Evolutionary conservation across 30 jellyfish, hydroid and myxozoan genomes (phyloP).

Genomic region (Aurelia sp.): DNA sequence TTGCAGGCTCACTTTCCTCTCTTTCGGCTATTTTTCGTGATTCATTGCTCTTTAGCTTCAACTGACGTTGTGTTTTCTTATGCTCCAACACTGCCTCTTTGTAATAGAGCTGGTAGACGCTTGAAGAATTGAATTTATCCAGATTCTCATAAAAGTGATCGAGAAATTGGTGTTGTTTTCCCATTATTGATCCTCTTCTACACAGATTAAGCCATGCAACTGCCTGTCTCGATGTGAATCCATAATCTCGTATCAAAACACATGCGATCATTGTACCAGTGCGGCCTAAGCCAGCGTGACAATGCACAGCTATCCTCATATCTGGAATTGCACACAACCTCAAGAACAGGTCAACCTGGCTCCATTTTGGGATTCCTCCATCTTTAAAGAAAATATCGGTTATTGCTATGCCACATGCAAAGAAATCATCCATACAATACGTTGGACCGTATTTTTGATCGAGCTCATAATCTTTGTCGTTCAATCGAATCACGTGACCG

Average conservation of each 20-base stretch:
- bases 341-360: conserved; percentile 70
- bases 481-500: conserved; percentile 67
- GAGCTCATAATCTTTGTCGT: conserved; percentile 65
- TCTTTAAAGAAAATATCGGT: conserved; percentile 82
- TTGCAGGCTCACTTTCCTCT: neutral
- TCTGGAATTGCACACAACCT: conserved; percentile 61
- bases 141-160: conserved; percentile 53
- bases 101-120: neutral
- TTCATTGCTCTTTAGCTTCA: neutral
- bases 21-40: neutral
- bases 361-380: conserved; percentile 74
- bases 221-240: conserved; percentile 85
- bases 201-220: conserved; percentile 93
- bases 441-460: conserved; percentile 70
- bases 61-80: neutral
- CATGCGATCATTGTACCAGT: conserved; percentile 96
- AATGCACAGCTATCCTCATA: conserved; percentile 80
- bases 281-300: conserved; percentile 97
- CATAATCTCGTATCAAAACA: conserved; percentile 57
- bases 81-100: neutral
- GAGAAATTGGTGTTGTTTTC: conserved; percentile 85
- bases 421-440: conserved; percentile 65
- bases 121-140: neutral
- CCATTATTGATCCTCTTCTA: conserved; percentile 95
- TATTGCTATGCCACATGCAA: conserved; percentile 51